Conservation (phyloP, 2,797 vertebrate genomes). For the Poeciliopsis infans region DNA sequence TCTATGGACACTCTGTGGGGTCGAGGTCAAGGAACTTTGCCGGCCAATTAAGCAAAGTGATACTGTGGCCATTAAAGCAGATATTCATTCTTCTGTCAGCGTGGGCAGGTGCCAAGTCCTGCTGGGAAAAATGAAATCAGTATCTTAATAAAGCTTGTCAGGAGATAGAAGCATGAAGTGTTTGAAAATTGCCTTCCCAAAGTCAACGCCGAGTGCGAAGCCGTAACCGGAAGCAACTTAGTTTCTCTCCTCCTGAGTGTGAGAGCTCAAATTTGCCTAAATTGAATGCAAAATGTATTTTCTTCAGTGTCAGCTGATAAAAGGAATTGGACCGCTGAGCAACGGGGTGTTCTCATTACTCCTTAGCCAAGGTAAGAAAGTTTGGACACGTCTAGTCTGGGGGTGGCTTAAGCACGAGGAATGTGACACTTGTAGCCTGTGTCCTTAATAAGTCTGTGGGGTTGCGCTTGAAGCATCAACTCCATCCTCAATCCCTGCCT, state of each 20-base stretch:
- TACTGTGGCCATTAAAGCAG: neutral
- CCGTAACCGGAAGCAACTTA: neutral
- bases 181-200: neutral
- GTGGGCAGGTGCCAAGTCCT: neutral
- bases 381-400: neutral
- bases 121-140: neutral
- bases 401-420: neutral
- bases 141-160: neutral
- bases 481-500: neutral
- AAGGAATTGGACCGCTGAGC: neutral
- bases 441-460: neutral
- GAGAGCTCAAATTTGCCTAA: neutral
- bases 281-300: neutral
- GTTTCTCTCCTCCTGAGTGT: neutral
- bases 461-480: neutral
- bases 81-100: neutral
- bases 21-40: neutral
- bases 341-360: neutral
- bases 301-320: neutral
- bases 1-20: neutral
- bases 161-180: neutral
- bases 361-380: neutral
- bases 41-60: slow-evolving; percentile 3
- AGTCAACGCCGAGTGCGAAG: neutral
- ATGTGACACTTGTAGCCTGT: neutral